Evolutionary conservation across 2,888 invertebrate genomes (phyloP).

Genomic region (Creontiades dilutus): DNA sequence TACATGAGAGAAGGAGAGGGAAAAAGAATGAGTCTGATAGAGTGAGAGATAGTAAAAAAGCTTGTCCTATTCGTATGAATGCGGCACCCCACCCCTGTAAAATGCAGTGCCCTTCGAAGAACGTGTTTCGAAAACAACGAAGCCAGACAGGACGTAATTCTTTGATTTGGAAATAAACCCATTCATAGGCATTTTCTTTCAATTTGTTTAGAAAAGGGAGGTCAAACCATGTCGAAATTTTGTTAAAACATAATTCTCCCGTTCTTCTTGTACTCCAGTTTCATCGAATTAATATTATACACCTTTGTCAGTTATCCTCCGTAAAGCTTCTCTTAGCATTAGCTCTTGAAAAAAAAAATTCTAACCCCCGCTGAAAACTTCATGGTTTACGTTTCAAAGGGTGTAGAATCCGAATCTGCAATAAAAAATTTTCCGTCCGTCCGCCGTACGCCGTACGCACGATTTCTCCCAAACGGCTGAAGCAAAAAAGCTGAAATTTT

Average conservation of each 20-base stretch:
- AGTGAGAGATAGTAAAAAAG: not conserved
- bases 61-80: not conserved
- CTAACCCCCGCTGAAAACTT: too few relatives aligned
- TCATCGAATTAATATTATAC: not conserved
- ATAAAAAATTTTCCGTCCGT: too few relatives aligned
- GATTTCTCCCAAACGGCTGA: too few relatives aligned
- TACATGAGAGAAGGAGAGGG: not conserved
- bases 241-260: not conserved
- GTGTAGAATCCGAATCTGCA: too few relatives aligned
- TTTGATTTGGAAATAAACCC: not conserved
- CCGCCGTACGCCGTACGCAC: too few relatives aligned
- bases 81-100: not conserved
- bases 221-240: not conserved
- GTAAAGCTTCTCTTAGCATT: too few relatives aligned
- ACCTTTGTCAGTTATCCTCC: not conserved
- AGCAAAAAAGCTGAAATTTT: too few relatives aligned
- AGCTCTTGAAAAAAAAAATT: too few relatives aligned
- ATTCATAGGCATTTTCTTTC: not conserved
- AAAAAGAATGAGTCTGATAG: not conserved
- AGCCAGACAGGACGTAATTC: not conserved
- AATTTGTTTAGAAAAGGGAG: not conserved
- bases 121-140: not conserved
- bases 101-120: not conserved
- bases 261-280: not conserved
- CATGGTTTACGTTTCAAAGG: too few relatives aligned